Conservation (phyloP, 2,113 vertebrate genomes). For the Dendrocopos noguchii region DNA sequence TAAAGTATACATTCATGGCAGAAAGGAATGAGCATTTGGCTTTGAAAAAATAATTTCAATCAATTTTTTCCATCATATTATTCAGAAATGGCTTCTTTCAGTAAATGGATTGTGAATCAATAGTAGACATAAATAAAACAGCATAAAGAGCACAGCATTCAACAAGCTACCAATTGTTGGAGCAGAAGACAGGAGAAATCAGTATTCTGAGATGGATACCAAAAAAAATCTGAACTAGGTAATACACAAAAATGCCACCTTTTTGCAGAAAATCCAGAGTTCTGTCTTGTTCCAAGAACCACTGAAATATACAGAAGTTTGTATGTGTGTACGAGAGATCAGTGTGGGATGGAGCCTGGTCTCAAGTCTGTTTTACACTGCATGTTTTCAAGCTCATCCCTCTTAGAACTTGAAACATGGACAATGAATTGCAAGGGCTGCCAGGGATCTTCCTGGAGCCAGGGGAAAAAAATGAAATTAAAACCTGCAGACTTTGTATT, state of each 20-base stretch:
- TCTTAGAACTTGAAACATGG: background rate
- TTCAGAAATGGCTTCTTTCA: slow-evolving; percentile 72
- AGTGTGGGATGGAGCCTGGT: background rate
- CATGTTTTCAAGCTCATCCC: background rate
- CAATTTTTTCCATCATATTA: slow-evolving; percentile 26
- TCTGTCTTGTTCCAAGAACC: background rate
- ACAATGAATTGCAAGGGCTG: background rate
- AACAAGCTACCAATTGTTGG: slow-evolving; percentile 47
- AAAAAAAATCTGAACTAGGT: background rate
- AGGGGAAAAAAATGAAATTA: background rate
- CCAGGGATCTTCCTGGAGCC: background rate
- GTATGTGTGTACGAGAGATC: background rate
- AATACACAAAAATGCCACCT: background rate
- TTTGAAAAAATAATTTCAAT: slow-evolving; percentile 60
- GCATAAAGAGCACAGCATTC: slow-evolving; percentile 36
- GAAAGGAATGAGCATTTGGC: slow-evolving; percentile 16
- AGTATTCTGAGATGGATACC: background rate
- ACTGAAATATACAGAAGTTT: background rate
- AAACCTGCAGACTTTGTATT: background rate
- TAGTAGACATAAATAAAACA: slow-evolving; percentile 66
- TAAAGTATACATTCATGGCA: slow-evolving; percentile 39
- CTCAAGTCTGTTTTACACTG: background rate
- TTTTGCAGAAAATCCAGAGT: background rate
- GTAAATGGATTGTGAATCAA: slow-evolving; percentile 71
- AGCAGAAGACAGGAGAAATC: background rate